phyloP scores from a whole-genome alignment of 1,140 invertebrate species.

The Pararge aegeria region DNA sequence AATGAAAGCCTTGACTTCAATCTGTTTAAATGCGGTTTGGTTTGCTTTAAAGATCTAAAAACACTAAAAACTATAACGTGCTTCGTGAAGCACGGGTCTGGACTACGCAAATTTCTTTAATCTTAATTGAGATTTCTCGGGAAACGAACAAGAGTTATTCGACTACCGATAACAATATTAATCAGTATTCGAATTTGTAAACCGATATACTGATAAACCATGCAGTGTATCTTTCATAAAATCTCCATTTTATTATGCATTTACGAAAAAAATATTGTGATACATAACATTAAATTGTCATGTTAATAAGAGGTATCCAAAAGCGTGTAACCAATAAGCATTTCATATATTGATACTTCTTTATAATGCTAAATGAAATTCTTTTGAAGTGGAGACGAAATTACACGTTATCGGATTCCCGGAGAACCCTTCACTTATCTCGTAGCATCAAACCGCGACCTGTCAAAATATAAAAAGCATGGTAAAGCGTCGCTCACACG shows the following conservation, averaged over 20 bases:
- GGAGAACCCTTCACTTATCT: conserved; percentile 59
- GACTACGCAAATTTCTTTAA: too few species aligned
- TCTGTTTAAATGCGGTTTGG: too few species aligned
- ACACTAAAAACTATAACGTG: too few species aligned
- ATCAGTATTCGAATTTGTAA: too few species aligned
- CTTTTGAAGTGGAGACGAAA: conserved; percentile 34
- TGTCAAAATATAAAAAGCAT: conserved; percentile 62
- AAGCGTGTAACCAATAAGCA: conserved; percentile 1
- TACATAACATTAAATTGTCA: not conserved
- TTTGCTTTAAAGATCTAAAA: too few species aligned
- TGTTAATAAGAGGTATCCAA: not conserved
- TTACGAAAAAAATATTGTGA: not conserved
- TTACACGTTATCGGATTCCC: conserved; percentile 45
- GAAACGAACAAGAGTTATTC: too few species aligned
- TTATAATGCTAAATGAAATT: conserved; percentile 8
- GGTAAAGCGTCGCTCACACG: conserved; percentile 59
- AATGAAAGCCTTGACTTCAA: too few species aligned
- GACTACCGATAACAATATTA: too few species aligned
- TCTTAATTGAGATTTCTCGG: too few species aligned
- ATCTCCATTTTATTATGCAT: too few species aligned
- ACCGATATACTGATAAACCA: too few species aligned
- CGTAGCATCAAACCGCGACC: conserved; percentile 41
- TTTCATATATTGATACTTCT: conserved; percentile 1
- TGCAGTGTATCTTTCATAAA: not conserved
- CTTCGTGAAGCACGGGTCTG: too few species aligned